phyloP scores from a whole-genome alignment of 2,113 vertebrate genomes.

The Gobio gobio region DNA sequence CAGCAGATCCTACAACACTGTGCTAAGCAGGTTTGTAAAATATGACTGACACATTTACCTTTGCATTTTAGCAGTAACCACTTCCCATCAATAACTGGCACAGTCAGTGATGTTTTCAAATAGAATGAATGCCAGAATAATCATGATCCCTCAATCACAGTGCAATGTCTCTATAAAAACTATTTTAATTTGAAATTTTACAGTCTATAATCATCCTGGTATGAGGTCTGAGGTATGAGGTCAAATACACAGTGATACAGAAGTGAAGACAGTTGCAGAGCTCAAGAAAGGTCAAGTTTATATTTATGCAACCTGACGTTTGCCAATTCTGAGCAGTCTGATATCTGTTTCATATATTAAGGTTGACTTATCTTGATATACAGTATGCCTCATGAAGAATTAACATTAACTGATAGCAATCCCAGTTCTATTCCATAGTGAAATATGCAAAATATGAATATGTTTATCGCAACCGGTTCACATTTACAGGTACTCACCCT shows the following conservation, averaged over 20 bases:
- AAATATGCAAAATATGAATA: background rate
- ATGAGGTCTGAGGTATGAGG: background rate
- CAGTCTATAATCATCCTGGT: constrained; percentile 21
- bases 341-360: constrained; percentile 9
- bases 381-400: background rate
- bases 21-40: constrained; percentile 79
- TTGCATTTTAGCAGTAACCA: background rate
- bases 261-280: constrained; percentile 29
- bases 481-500: too few relatives aligned
- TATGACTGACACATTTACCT: constrained; percentile 4
- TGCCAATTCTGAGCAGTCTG: constrained; percentile 2
- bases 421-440: background rate
- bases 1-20: constrained; percentile 84
- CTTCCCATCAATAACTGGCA: background rate
- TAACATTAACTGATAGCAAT: background rate
- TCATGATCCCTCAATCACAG: background rate
- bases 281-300: constrained; percentile 22
- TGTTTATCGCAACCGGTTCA: too few relatives aligned
- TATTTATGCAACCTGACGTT: background rate
- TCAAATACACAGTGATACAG: constrained; percentile 12
- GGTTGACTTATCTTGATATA: background rate
- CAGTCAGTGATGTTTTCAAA: background rate
- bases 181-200: constrained; percentile 31
- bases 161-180: background rate
- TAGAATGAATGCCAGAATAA: background rate